Base-by-base conservation (phyloP, 2,888 invertebrate genomes). In the Drosophila algonquin region DNA sequence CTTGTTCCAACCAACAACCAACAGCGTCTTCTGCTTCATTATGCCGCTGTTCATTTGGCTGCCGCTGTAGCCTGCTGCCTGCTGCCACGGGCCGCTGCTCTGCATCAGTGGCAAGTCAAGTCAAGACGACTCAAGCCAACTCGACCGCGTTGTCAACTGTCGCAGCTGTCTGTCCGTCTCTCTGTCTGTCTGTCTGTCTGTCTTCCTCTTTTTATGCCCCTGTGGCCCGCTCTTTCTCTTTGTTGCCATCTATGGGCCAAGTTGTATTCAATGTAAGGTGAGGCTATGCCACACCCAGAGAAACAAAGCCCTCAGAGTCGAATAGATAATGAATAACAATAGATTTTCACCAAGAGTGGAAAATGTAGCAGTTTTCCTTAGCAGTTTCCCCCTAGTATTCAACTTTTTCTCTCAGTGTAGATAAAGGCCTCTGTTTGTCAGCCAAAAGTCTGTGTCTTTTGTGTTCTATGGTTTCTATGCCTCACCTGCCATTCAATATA, bases 141-240 rank as follows among this genome's bases (percentile, higher is more conserved):
- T 54, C 77, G 73, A 82, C 76, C 76, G 77, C 76, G 74, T 70
- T 77, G 77, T 67, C 77, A 76, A 77, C 77, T 69, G 69, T 73
- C 59, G 62, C 70, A 56, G 52, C 71, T 71, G 54, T 55, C 60
- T 45, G 16, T 51, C 16, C 30, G 16, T 30, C 3, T 7, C 4
- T 27, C 30, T 35, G 40, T 45, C 18, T 14, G 3, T n/a, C 51
- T 32, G 8, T 16, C 27, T 16, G 16, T 32, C 30, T 14, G 6
- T 14, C 40, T 40, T 14, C 6, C 6, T 40, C 40, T 12, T 35
- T 35, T 12, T 35, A 32, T 35, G 35, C 12, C 35, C 12, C 12
- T 35, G 10, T 32, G 32, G 32, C 12, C 35, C 4, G 5, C 12
- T 7, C 40, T 7, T 14, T 40, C 40, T 35, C 14, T 35, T 14